Evolutionary conservation across 2,888 invertebrate genomes (phyloP).

Genomic region (Drosophila colorata): DNA sequence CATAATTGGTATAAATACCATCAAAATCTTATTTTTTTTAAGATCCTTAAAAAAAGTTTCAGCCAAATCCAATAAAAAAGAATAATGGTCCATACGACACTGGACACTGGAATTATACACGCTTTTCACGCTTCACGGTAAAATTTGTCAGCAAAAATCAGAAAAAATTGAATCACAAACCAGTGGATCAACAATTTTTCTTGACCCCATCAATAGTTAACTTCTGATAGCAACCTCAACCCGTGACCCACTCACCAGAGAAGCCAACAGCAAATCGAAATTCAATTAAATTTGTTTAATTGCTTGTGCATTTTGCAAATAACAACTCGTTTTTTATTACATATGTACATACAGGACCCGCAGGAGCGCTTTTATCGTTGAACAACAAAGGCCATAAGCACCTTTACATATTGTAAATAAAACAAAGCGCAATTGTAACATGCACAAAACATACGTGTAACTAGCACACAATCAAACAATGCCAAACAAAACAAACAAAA

Average conservation of each 20-base stretch:
- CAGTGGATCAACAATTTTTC: neutral
- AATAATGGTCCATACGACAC: no score
- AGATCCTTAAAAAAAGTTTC: no score
- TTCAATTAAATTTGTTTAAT: conserved; percentile 39
- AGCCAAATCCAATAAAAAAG: no score
- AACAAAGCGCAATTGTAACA: conserved; percentile 67
- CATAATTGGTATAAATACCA: no score
- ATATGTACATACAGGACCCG: conserved; percentile 30
- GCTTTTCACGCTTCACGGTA: no score
- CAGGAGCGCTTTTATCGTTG: conserved; percentile 27
- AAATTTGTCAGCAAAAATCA: no score
- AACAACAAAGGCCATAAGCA: conserved; percentile 40
- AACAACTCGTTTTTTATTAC: conserved; percentile 20
- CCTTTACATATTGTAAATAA: conserved; percentile 67
- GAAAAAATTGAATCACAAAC: neutral
- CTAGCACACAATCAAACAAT: conserved; percentile 39
- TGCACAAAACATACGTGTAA: conserved; percentile 50
- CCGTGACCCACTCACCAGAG: neutral
- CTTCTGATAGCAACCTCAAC: neutral
- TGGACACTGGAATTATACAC: no score
- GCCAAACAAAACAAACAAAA: conserved; percentile 39
- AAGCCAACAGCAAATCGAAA: conserved; percentile 7
- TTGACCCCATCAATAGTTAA: neutral
- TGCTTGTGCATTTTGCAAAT: conserved; percentile 28
- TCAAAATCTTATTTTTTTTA: no score